These are phyloP conservation scores for Pherbina coryleti DNA, from an alignment of 2,888 invertebrate genomes.

Conservation along the genomic window DNA sequence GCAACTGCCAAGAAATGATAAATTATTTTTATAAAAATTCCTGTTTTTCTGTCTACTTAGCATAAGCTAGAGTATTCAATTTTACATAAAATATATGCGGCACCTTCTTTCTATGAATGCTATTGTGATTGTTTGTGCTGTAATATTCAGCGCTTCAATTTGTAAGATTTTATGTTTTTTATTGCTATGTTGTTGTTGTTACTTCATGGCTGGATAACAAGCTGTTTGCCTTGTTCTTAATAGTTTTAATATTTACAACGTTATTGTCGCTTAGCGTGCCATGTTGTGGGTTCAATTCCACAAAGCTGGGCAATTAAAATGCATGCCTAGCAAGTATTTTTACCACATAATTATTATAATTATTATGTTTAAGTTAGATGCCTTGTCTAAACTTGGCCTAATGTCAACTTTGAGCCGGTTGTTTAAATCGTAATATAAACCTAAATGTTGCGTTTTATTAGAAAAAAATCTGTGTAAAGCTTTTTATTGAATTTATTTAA, in stretches of 20 bases:
- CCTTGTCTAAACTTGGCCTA: no score
- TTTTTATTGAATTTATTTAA: no score
- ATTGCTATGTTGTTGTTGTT: conserved; percentile 8
- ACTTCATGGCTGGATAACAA: background rate
- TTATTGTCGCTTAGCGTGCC: background rate
- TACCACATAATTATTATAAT: no score
- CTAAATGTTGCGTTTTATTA: no score
- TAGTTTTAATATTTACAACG: background rate
- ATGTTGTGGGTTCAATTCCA: background rate
- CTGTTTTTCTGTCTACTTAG: no score
- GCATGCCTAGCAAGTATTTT: background rate
- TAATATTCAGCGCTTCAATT: no score
- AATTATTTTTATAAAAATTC: background rate
- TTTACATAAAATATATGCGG: no score
- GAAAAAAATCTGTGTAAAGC: no score
- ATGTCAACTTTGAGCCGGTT: no score
- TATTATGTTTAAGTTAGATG: no score
- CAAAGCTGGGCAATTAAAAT: background rate
- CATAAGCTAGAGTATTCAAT: no score
- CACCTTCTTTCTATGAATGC: background rate
- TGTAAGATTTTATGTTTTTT: conserved; percentile 10
- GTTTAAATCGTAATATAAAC: no score
- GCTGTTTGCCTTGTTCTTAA: conserved; percentile 27
- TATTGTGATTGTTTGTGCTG: conserved; percentile 23
- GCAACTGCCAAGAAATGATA: background rate